A percentile compares a stretch with the other conserved stretches of the same genome.
These are phyloP conservation scores for Rhinolophus sinicus DNA, from an alignment of 2,113 vertebrate genomes.

Conservation along the genomic window DNA sequence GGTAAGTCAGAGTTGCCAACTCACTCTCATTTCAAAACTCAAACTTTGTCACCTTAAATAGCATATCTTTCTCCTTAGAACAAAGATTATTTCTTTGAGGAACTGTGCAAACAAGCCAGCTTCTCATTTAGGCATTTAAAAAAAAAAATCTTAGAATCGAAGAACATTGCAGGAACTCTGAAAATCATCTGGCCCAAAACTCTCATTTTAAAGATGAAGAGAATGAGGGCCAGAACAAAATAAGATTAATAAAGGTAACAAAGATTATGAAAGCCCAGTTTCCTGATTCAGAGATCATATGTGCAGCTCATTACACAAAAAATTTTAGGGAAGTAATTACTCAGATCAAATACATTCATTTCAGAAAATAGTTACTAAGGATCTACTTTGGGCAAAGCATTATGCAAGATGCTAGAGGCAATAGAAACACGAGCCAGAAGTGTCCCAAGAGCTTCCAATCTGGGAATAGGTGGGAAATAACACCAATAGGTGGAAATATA, in stretches of 20 bases:
- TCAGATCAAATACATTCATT: neutral
- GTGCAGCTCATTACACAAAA: neutral
- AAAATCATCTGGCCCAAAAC: neutral
- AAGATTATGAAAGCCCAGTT: neutral
- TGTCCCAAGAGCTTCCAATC: neutral
- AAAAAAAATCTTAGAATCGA: neutral
- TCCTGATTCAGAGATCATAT: neutral
- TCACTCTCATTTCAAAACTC: neutral
- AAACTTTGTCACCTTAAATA: neutral
- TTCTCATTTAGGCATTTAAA: neutral
- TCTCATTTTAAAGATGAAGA: slow-evolving; percentile 8
- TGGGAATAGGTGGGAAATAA: neutral
- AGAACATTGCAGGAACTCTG: neutral
- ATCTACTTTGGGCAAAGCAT: neutral
- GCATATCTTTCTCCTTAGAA: neutral
- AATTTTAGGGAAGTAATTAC: neutral
- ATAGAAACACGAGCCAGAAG: neutral
- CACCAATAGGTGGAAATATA: neutral
- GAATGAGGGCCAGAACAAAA: neutral
- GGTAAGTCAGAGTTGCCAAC: neutral
- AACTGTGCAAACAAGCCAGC: neutral
- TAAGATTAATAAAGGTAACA: neutral
- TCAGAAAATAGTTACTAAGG: neutral
- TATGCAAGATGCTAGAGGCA: neutral
- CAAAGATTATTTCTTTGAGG: neutral